These are phyloP conservation scores for Epinephelus lanceolatus DNA, from an alignment of 2,113 vertebrate genomes.

Conservation along the genomic window DNA sequence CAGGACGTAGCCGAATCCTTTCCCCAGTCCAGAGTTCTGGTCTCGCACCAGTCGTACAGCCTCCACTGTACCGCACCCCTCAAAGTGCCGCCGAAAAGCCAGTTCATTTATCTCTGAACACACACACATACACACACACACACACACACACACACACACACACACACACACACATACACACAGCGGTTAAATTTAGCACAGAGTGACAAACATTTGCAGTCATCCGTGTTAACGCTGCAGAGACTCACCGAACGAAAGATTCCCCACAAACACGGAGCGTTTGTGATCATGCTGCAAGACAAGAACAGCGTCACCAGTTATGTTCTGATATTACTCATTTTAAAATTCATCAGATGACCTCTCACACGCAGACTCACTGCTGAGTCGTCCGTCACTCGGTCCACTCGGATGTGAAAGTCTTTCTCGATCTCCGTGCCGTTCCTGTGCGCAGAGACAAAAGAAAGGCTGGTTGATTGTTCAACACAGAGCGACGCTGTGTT, in stretches of 20 bases:
- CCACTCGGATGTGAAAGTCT: slow-evolving; percentile 91
- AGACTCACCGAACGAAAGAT: slow-evolving; percentile 93
- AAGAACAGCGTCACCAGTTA: background rate
- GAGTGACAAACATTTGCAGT: background rate
- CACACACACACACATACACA: background rate
- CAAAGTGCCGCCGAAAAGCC: slow-evolving; percentile 87
- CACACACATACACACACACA: background rate
- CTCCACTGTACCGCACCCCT: slow-evolving; percentile 87
- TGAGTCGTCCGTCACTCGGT: slow-evolving; percentile 82
- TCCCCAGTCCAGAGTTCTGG: slow-evolving; percentile 87
- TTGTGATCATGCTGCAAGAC: slow-evolving; percentile 90
- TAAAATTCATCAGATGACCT: rapidly evolving
- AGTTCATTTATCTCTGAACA: slow-evolving; percentile 87
- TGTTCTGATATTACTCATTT: no score
- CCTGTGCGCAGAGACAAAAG: slow-evolving; percentile 74
- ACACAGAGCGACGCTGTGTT: rapidly evolving
- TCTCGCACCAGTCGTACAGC: slow-evolving; percentile 92
- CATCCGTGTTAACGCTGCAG: rapidly evolving
- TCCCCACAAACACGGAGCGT: slow-evolving; percentile 93
- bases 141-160: background rate
- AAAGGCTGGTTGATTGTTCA: rapidly evolving
- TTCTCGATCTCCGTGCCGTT: slow-evolving; percentile 91
- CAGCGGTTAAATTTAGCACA: background rate
- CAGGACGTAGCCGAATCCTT: slow-evolving; percentile 95
- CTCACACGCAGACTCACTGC: slow-evolving; percentile 13